phyloP scores from a whole-genome alignment of 2,113 vertebrate species.

The Isurus oxyrinchus region DNA sequence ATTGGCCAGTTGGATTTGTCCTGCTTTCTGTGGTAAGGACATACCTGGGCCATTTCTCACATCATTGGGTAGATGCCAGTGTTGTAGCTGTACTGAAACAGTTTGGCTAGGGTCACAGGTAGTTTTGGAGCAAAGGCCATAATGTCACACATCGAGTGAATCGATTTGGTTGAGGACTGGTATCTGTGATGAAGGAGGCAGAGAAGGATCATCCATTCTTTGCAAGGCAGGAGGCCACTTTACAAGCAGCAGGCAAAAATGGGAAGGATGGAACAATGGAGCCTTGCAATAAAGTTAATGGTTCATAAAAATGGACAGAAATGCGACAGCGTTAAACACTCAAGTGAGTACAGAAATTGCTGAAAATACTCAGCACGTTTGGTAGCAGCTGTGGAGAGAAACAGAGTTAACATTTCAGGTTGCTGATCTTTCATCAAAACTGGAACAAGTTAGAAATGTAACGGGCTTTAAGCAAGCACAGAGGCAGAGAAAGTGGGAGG shows the following conservation, averaged over 20 bases:
- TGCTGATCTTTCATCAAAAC: neutral
- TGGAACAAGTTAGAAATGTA: neutral
- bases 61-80: neutral
- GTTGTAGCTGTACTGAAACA: neutral
- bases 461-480: no score
- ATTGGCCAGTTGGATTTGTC: no score
- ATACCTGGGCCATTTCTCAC: neutral
- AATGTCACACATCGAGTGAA: neutral
- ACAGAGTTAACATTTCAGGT: neutral
- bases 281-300: neutral
- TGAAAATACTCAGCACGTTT: neutral
- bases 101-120: neutral
- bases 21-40: neutral
- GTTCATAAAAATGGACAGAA: neutral
- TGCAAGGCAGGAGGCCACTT: neutral
- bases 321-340: neutral
- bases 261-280: neutral
- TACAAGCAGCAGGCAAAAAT: neutral
- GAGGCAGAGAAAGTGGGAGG: no score
- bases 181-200: neutral
- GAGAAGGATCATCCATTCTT: neutral
- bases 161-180: neutral
- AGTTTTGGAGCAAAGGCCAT: neutral
- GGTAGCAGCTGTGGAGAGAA: neutral
- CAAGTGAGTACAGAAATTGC: neutral